These are phyloP conservation scores for Athalia cordata DNA, from an alignment of 2,888 invertebrate species.

Conservation along the genomic window DNA sequence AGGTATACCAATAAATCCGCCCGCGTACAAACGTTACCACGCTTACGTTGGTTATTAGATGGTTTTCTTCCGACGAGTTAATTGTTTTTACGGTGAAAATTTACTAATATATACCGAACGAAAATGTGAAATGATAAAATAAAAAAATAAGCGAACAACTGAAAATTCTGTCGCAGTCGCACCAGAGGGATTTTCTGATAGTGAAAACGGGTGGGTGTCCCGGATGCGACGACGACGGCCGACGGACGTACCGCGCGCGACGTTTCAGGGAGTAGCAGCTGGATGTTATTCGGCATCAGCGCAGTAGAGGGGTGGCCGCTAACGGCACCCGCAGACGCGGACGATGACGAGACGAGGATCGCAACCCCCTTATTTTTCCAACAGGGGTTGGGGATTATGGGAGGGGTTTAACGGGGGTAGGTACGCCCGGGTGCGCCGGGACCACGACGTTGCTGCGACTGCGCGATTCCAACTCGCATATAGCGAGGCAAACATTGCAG, in stretches of 20 bases:
- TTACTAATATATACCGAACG: too few relatives aligned
- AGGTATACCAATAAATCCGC: too few relatives aligned
- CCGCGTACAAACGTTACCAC: too few relatives aligned
- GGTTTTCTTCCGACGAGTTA: too few relatives aligned
- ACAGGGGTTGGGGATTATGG: constrained; percentile 30
- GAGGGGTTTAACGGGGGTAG: constrained; percentile 37
- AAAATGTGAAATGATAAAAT: too few relatives aligned
- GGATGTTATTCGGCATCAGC: neutral
- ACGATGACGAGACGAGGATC: neutral
- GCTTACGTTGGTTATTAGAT: too few relatives aligned
- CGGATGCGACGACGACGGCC: constrained; percentile 30
- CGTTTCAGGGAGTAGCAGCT: constrained; percentile 25
- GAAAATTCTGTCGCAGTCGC: constrained; percentile 36
- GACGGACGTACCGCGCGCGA: neutral
- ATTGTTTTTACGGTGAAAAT: too few relatives aligned
- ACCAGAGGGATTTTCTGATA: neutral
- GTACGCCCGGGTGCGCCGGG: constrained; percentile 38
- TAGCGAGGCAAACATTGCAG: too few relatives aligned
- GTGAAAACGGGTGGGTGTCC: constrained; percentile 26
- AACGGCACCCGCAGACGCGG: neutral
- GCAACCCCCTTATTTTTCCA: neutral
- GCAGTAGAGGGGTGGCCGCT: neutral
- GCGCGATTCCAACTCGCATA: neutral
- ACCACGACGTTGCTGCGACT: constrained; percentile 7
- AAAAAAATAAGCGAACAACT: neutral